phyloP scores from a whole-genome alignment of 2,113 vertebrate species.

The Madoqua kirkii region DNA sequence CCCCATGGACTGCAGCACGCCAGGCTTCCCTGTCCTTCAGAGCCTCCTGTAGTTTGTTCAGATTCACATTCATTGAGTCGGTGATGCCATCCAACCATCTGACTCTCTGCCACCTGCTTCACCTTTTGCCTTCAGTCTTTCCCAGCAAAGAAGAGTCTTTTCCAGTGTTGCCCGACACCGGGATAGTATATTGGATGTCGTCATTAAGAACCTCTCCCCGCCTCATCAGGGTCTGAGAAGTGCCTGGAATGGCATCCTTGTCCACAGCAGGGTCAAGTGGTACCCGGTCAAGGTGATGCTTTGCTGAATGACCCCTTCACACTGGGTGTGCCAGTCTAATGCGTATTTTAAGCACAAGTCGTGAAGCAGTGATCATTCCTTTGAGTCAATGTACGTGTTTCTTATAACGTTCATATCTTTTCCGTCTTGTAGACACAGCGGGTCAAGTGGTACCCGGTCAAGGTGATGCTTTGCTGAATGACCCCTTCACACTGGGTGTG shows the following conservation, averaged over 20 bases:
- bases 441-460: no score
- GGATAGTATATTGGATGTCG: accelerated
- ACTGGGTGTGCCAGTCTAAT: not conserved
- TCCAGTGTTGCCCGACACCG: accelerated
- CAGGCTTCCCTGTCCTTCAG: not conserved
- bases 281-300: not conserved
- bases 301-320: not conserved
- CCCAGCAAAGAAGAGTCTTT: not conserved
- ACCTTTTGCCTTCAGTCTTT: not conserved
- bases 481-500: not conserved
- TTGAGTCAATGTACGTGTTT: not conserved
- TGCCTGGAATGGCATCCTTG: not conserved
- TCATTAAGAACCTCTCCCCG: not conserved
- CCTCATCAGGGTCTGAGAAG: not conserved
- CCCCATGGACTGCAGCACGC: not conserved
- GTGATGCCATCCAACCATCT: not conserved
- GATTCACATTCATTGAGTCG: not conserved
- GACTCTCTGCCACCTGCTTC: not conserved
- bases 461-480: not conserved
- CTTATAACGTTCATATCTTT: no score
- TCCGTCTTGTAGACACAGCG: no score
- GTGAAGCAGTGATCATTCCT: accelerated
- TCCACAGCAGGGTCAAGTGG: no score
- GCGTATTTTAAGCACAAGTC: accelerated
- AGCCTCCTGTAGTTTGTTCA: accelerated